Base-by-base conservation (phyloP, 1,140 invertebrate species). In the Plectrocnemia conspersa region DNA sequence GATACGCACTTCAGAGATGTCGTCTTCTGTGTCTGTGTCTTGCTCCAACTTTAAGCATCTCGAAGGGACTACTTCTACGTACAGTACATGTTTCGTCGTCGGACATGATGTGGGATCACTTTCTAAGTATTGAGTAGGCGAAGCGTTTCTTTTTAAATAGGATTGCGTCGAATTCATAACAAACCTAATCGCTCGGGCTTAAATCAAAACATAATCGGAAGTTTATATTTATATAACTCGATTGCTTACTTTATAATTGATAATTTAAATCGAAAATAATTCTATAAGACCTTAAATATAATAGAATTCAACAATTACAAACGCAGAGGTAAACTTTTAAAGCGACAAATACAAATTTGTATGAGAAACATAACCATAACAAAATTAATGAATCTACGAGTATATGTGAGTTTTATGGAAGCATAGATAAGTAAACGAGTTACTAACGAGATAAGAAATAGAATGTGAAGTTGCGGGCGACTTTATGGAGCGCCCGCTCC, bases 61-160 rank as follows among this genome's bases (percentile, higher is more conserved):
- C 40, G 52, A 36, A 1, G 59, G 59, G 16, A 61, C 52, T 2
- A 61, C 59, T 47, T 61, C 59, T 21, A 61, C 59, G n/a, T 61
- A 61, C 1, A 61, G 32, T 0, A 61, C 59, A 33, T 61, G 59
- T 44, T 61, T 61, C 2, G 52, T 50, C 5, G 59, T 56, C 2
- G 59, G 59, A n/a, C 54, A 53, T 18, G 40, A 29, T 2, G 59
- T 38, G n/a, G 52, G 27, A 9, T 44, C 50, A 21, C 59, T 61
- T 52, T 61, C 59, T 25, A 61, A 35, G 27, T 61, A 61, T 6
- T 52, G 44, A 24, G 22, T 44, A 3, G 58, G 49, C 7, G 58
- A 59, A 13, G 1, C 4, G 11, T 38, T 38, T 7, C 33, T 15
- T 38, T 50, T 50, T 5, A 16, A 7, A 9, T 11, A 13, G n/a